Evolutionary conservation across 1,140 invertebrate species (phyloP), one percentile per base, ranked within the genome.

Genomic region (Procambarus virginalis): DNA sequence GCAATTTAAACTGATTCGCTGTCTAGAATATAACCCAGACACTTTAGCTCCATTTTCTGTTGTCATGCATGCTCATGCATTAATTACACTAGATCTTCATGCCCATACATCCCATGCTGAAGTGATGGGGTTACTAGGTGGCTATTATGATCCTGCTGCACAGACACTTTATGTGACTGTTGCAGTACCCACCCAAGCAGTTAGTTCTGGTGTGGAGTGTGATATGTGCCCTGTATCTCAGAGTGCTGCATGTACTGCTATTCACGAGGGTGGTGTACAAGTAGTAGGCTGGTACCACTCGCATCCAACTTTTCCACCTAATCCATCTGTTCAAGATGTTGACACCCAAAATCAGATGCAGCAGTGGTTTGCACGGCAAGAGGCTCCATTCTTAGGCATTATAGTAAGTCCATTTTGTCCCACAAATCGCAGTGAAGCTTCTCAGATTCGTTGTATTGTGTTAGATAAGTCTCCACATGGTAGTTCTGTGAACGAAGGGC

Each of bases 221-320:
- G 96, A 97, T 91, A 97, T 97, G 96, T 96, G 96, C 93, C 96
- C 96, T 95, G 94, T 95, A n/a, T 95, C 95, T 17, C 95, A 95
- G 92, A 94, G 94, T 46, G 94, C 94, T 92, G 95, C 95, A 9
- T 94, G 94, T 91, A 95, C 95, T 86, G 93, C 92, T n/a, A 94
- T 96, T 17, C 93, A 94, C 51, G 92, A 93, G 49, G 93, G 93
- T 76, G 94, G 94, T 64, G 93, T 95, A 83, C 93, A 94, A 77
- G 94, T 96, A 17, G 94, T 96, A 6, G 95, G 96, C 5, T 96
- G 96, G 96, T 96, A 96, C 93, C 96, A 96, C 93, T 96, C 95
- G 2, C 96, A 96, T 93, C 96, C 96, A 45, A 95, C 94, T n/a
- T 96, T 96, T 92, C 93, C 94, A 10, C 95, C 96, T 2, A 95